Conservation (phyloP, 2,113 vertebrate genomes). For the Bufo gargarizans region DNA sequence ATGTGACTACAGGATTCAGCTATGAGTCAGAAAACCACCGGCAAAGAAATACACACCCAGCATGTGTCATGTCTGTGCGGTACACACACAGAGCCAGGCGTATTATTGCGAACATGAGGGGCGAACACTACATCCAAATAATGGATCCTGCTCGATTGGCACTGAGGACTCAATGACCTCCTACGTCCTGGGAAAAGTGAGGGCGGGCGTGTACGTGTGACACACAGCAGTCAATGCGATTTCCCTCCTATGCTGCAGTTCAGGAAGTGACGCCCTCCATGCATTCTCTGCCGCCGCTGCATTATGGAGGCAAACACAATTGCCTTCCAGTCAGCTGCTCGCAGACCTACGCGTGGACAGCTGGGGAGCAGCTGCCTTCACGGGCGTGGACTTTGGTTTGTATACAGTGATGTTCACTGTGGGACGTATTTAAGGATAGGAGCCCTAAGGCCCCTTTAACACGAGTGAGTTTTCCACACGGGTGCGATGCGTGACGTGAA, state of each 20-base stretch:
- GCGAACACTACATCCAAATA: not conserved
- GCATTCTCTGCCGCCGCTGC: not conserved
- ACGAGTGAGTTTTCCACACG: no score
- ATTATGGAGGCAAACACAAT: not conserved
- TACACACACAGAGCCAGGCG: not conserved
- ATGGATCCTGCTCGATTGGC: not conserved
- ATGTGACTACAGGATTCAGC: not conserved
- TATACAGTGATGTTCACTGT: not conserved
- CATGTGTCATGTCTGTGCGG: not conserved
- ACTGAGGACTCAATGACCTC: not conserved
- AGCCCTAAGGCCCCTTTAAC: no score
- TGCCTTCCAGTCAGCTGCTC: conserved; percentile 32
- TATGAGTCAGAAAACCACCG: conserved; percentile 23
- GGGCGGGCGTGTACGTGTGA: not conserved
- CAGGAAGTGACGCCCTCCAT: conserved; percentile 28
- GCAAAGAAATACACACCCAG: conserved; percentile 28
- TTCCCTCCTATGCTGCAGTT: not conserved
- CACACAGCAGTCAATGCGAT: not conserved
- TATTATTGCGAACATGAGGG: not conserved
- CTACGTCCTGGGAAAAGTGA: conserved; percentile 21
- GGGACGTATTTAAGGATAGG: no score
- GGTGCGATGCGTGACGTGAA: no score
- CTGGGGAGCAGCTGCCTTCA: conserved; percentile 22
- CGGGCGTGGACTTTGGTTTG: not conserved
- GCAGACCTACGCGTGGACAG: conserved; percentile 24